Evolutionary conservation across 2,113 vertebrate species (phyloP).

Genomic region (Butastur rufipennis): DNA sequence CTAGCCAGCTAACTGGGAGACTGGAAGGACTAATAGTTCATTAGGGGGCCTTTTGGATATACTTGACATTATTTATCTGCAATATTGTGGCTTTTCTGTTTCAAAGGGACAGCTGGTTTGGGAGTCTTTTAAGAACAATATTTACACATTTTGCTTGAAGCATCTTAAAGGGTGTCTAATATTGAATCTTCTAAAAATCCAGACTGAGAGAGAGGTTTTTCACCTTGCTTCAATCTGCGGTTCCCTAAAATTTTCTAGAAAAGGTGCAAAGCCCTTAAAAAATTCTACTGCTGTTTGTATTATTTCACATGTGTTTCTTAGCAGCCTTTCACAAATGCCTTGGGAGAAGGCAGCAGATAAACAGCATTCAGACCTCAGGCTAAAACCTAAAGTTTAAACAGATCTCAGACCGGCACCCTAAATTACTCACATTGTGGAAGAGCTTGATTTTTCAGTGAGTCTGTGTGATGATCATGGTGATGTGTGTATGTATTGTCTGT

Average conservation of each 20-base stretch:
- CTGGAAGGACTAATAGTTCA: not conserved
- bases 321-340: not conserved
- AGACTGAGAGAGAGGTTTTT: not conserved
- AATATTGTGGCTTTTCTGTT: not conserved
- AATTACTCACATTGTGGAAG: not conserved
- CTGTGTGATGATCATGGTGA: not conserved
- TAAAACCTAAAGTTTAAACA: not conserved
- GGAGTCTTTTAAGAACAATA: not conserved
- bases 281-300: not conserved
- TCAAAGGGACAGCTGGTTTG: not conserved
- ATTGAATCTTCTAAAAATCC: not conserved
- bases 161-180: not conserved
- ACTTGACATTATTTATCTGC: not conserved
- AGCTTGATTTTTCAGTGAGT: not conserved
- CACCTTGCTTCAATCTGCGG: not conserved
- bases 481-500: not conserved
- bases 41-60: not conserved
- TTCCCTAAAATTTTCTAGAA: not conserved
- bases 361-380: not conserved
- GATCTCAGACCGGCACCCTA: not conserved
- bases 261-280: not conserved
- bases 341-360: not conserved
- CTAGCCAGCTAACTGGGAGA: not conserved
- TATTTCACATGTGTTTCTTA: not conserved
- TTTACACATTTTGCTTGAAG: not conserved